These are phyloP conservation scores for Carcina quercana DNA, from an alignment of 2,888 invertebrate species.

Conservation along the genomic window DNA sequence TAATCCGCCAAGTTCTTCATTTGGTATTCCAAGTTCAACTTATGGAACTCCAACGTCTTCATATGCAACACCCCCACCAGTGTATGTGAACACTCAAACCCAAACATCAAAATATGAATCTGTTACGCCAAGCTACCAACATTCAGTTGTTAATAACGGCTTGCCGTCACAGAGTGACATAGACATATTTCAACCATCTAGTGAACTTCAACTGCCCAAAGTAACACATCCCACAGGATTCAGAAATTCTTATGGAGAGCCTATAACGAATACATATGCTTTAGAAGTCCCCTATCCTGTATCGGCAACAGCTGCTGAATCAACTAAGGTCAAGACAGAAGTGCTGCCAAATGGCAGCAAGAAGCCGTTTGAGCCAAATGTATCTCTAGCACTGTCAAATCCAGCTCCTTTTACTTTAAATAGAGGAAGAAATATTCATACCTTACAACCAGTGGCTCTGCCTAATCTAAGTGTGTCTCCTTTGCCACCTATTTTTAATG, in stretches of 20 bases:
- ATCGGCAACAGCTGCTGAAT: slow-evolving; percentile 57
- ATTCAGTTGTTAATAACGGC: slow-evolving; percentile 36
- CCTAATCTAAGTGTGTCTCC: slow-evolving; percentile 78
- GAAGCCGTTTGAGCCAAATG: slow-evolving; percentile 33
- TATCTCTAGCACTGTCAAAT: slow-evolving; percentile 51
- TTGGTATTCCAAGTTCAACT: slow-evolving; percentile 29
- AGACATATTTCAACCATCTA: slow-evolving; percentile 33
- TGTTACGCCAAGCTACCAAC: slow-evolving; percentile 33
- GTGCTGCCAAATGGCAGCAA: slow-evolving; percentile 37
- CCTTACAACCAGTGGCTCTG: slow-evolving; percentile 74
- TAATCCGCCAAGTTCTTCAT: slow-evolving; percentile 23
- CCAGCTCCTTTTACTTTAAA: slow-evolving; percentile 61
- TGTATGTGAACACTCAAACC: slow-evolving; percentile 30
- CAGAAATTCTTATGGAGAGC: slow-evolving; percentile 63
- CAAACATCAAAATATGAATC: slow-evolving; percentile 30
- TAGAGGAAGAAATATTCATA: slow-evolving; percentile 63
- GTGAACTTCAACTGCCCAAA: slow-evolving; percentile 49
- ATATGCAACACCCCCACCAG: slow-evolving; percentile 27
- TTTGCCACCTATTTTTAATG: slow-evolving; percentile 77
- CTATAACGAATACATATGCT: slow-evolving; percentile 42
- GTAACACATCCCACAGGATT: slow-evolving; percentile 47
- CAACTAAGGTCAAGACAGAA: slow-evolving; percentile 54
- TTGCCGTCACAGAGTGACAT: slow-evolving; percentile 35
- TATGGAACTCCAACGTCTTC: slow-evolving; percentile 28
- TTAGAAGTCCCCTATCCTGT: slow-evolving; percentile 48